Conservation (phyloP, 1,140 invertebrate species). For the Pseudomyrmex pallidus region DNA sequence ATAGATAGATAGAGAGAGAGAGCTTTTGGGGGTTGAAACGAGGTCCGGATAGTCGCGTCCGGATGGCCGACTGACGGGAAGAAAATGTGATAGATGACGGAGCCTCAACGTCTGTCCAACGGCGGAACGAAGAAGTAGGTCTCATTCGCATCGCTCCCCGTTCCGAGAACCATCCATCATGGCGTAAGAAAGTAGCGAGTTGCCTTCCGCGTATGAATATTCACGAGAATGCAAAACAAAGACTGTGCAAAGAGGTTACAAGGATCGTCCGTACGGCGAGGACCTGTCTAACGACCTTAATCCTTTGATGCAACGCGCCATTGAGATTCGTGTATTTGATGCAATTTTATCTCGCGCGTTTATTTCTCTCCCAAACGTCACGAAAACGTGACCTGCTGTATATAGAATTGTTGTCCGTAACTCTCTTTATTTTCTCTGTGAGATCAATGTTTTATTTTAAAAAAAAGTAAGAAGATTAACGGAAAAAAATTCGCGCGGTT, state of each 20-base stretch:
- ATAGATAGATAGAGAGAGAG: no score
- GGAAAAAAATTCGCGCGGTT: neutral
- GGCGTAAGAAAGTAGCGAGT: constrained; percentile 67
- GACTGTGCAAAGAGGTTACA: neutral
- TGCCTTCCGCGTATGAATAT: constrained; percentile 70
- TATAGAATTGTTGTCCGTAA: no score
- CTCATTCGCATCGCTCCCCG: constrained; percentile 57
- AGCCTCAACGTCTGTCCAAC: constrained; percentile 58
- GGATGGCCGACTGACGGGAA: constrained; percentile 45
- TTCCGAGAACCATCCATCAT: constrained; percentile 73
- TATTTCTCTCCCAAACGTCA: neutral
- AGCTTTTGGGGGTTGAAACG: constrained; percentile 9
- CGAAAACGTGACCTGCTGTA: neutral
- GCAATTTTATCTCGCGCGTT: neutral
- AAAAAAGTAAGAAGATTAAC: neutral
- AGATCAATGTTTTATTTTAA: neutral
- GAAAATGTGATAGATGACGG: constrained; percentile 71
- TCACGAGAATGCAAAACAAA: constrained; percentile 63
- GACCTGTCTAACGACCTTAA: constrained; percentile 20
- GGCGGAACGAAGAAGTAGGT: constrained; percentile 66
- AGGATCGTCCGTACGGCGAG: constrained; percentile 1
- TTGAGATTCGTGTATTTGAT: neutral
- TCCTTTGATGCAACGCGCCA: constrained; percentile 31
- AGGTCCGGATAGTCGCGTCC: constrained; percentile 3
- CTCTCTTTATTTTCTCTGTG: neutral